phyloP scores from a whole-genome alignment of 2,797 vertebrate species.

The Muscicapa comitata region DNA sequence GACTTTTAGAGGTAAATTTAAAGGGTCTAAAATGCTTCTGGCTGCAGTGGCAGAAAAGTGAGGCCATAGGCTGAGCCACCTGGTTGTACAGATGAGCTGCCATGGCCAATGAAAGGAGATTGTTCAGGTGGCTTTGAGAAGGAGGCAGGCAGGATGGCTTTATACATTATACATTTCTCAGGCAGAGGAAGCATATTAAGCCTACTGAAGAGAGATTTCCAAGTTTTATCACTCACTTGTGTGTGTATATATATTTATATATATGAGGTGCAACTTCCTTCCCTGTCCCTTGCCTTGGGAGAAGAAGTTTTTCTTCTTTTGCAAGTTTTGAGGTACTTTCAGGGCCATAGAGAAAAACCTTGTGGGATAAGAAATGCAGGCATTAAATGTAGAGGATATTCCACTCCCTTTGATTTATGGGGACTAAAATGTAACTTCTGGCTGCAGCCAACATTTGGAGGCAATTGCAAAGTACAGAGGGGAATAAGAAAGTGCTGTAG shows the following conservation, averaged over 20 bases:
- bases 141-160: constrained; percentile 40
- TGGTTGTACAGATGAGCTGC: background rate
- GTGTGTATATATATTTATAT: background rate
- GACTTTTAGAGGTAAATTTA: background rate
- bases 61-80: background rate
- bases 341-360: background rate
- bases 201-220: constrained; percentile 34
- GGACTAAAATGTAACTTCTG: background rate
- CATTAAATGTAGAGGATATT: constrained; percentile 1
- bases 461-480: background rate
- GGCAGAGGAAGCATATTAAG: constrained; percentile 31
- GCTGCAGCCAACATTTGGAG: background rate
- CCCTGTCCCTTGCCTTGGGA: background rate
- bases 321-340: constrained; percentile 22
- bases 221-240: background rate
- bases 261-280: background rate
- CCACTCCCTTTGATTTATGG: constrained; percentile 24
- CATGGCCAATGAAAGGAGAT: constrained; percentile 64
- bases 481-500: background rate
- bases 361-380: background rate
- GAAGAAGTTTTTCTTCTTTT: constrained; percentile 4
- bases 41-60: background rate
- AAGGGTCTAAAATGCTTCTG: background rate
- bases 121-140: constrained; percentile 64
- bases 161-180: constrained; percentile 27